Percentiles rank a stretch among this genome's conserved stretches.
Conservation (phyloP, 2,888 invertebrate genomes). For the Cephus pygmeus region DNA sequence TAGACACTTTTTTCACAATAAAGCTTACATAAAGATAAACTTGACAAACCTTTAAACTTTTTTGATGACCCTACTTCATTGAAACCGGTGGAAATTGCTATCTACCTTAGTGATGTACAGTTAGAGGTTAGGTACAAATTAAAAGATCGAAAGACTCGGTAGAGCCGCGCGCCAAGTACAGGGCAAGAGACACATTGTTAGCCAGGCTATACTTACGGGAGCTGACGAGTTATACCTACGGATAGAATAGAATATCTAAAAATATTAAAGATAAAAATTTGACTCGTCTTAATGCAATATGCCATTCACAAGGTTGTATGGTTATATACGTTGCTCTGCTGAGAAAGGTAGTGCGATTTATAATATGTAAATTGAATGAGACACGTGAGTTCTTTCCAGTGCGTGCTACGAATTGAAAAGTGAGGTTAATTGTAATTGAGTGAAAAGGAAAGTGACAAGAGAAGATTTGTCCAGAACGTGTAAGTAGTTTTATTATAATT, state of each 20-base stretch:
- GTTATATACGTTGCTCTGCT: neutral
- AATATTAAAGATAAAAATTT: too few species aligned
- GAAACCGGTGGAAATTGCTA: neutral
- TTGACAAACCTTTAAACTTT: neutral
- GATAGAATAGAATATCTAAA: too few species aligned
- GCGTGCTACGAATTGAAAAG: neutral
- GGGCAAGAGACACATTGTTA: too few species aligned
- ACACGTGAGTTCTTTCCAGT: neutral
- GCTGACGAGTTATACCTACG: too few species aligned
- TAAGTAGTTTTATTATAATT: neutral
- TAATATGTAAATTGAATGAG: neutral
- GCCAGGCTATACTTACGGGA: too few species aligned
- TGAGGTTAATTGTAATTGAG: neutral
- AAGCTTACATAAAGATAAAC: neutral
- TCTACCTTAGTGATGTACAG: neutral
- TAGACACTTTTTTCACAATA: neutral
- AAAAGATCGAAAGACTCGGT: neutral
- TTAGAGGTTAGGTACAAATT: neutral
- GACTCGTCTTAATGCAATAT: neutral
- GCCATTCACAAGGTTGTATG: neutral
- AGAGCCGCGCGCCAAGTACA: too few species aligned
- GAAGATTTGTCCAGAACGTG: neutral
- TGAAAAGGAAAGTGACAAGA: neutral
- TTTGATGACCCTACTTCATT: neutral
- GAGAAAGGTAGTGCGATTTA: neutral